These are phyloP conservation scores for Dasypus novemcinctus DNA, from an alignment of 2,113 vertebrate species.

Conservation along the genomic window DNA sequence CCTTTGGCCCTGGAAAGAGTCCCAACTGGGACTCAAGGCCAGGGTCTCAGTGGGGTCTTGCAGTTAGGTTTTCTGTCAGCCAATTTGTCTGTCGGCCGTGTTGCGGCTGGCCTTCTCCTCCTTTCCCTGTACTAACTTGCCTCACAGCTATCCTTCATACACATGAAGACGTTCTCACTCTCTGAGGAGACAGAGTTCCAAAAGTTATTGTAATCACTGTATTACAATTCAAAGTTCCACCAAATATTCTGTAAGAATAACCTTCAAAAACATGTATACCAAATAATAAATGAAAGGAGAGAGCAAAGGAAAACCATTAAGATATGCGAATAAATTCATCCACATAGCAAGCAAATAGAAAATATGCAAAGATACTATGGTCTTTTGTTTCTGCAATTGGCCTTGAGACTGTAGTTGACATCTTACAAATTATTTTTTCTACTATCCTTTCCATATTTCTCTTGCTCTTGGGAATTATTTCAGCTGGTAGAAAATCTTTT, in stretches of 20 bases:
- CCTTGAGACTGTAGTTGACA: not conserved
- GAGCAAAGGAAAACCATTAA: not conserved
- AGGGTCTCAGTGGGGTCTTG: no score
- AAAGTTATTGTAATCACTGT: not conserved
- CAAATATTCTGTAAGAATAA: conserved; percentile 1
- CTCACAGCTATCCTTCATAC: not conserved
- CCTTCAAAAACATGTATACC: not conserved
- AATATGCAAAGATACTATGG: not conserved
- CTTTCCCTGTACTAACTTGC: no score
- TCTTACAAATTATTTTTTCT: not conserved
- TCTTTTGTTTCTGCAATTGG: not conserved
- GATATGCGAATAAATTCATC: not conserved
- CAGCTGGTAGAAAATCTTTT: not conserved
- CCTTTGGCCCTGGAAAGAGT: no score
- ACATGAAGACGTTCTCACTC: not conserved
- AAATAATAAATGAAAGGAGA: not conserved
- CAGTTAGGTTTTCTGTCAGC: no score
- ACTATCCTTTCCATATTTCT: not conserved
- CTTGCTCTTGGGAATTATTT: not conserved
- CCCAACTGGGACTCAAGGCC: no score
- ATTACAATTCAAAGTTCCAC: not conserved
- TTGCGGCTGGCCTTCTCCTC: no score
- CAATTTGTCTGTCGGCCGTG: no score
- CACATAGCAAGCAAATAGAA: not conserved
- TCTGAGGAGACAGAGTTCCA: not conserved